Percentiles rank a stretch among this genome's conserved stretches.
Evolutionary conservation across 2,113 vertebrate genomes (phyloP).

Genomic region (Anser cygnoides): DNA sequence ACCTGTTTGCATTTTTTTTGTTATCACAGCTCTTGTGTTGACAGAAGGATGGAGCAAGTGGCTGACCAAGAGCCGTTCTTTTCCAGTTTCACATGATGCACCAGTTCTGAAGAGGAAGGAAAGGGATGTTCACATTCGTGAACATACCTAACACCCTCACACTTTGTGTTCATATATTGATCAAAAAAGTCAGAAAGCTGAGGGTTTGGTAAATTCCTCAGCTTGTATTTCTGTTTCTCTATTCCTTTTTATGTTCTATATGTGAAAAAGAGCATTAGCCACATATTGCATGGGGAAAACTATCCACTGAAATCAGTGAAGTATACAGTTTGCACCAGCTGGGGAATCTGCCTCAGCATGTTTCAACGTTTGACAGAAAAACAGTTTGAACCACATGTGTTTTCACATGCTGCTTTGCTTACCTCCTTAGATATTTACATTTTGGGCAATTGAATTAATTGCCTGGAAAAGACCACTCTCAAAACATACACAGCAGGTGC

Average conservation of each 20-base stretch:
- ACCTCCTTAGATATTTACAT: conserved; percentile 37
- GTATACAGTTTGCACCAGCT: background rate
- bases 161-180: background rate
- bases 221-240: background rate
- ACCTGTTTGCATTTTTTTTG: background rate
- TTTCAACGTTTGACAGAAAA: background rate
- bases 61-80: background rate
- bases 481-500: conserved; percentile 42
- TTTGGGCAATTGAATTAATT: conserved; percentile 45
- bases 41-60: background rate
- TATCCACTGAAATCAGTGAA: background rate
- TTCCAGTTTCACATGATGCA: background rate
- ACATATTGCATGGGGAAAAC: background rate
- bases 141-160: rapidly evolving
- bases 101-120: background rate
- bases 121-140: rapidly evolving
- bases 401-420: background rate
- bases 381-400: background rate
- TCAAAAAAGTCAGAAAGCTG: background rate
- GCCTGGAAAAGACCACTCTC: conserved; percentile 36
- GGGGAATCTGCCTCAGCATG: background rate
- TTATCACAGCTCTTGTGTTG: background rate
- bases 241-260: background rate
- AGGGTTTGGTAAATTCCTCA: background rate
- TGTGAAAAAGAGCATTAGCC: background rate